A percentile compares a stretch with the other conserved stretches of the same genome.
phyloP scores from a whole-genome alignment of 2,797 vertebrate genomes.

The Valencia hispanica region DNA sequence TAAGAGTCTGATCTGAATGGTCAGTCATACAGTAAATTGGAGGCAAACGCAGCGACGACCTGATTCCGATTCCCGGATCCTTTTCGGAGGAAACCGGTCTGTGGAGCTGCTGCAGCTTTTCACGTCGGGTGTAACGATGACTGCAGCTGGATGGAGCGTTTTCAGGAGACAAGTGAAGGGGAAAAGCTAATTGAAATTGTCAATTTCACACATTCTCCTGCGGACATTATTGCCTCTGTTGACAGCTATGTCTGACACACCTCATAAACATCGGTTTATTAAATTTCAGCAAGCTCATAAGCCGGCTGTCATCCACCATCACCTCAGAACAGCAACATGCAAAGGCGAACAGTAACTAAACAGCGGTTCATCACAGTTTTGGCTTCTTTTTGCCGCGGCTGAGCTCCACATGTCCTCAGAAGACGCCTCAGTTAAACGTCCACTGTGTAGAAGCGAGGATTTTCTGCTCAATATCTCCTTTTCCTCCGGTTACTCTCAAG shows the following conservation, averaged over 20 bases:
- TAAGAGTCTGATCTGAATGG: slow-evolving; percentile 16
- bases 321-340: not conserved
- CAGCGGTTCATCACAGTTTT: not conserved
- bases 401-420: slow-evolving; percentile 2
- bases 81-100: not conserved
- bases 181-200: not conserved
- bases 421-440: not conserved
- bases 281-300: not conserved
- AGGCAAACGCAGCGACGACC: not conserved
- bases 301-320: not conserved
- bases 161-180: not conserved
- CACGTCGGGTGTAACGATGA: not conserved
- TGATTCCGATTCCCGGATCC: not conserved
- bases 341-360: not conserved
- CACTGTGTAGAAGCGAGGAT: not conserved
- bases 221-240: not conserved
- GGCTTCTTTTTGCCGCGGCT: not conserved
- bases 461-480: slow-evolving; percentile 1
- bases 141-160: not conserved
- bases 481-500: not conserved
- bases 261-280: slow-evolving; percentile 5
- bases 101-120: not conserved
- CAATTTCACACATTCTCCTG: not conserved
- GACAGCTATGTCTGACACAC: slow-evolving; percentile 4
- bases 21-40: slow-evolving; percentile 17